phyloP scores from a whole-genome alignment of 2,888 invertebrate species.

The Synanthedon myopaeformis region DNA sequence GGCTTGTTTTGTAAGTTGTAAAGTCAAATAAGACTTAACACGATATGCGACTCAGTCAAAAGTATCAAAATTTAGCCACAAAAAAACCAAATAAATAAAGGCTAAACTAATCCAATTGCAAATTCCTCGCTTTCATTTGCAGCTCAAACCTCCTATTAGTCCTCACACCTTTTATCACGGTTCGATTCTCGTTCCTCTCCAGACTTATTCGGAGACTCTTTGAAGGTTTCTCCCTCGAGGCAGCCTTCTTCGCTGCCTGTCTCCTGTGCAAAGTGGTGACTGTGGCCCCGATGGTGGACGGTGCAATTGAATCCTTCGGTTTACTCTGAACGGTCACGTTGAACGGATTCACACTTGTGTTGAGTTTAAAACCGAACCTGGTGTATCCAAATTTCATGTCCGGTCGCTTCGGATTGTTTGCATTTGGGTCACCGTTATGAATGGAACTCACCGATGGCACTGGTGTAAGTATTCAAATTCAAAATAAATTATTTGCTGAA shows the following conservation, averaged over 20 bases:
- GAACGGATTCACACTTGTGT: conserved; percentile 51
- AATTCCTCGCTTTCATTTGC: conserved; percentile 75
- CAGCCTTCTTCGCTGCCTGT: conserved; percentile 35
- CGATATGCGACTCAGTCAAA: too few species aligned
- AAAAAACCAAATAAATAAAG: too few species aligned
- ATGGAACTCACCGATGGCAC: not conserved
- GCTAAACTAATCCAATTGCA: conserved; percentile 11
- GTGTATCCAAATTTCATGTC: conserved; percentile 41
- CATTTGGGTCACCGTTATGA: conserved; percentile 15
- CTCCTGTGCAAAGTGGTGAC: conserved; percentile 28
- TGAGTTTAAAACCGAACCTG: conserved; percentile 62
- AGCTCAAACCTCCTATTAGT: conserved; percentile 79
- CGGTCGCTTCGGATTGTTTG: conserved; percentile 19
- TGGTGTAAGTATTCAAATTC: not conserved
- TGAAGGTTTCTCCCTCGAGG: conserved; percentile 49
- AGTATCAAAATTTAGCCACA: too few species aligned
- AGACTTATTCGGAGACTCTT: conserved; percentile 21
- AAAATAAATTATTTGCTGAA: too few species aligned
- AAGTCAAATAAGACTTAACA: too few species aligned
- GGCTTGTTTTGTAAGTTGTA: too few species aligned
- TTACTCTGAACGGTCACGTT: conserved; percentile 26
- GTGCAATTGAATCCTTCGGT: too few species aligned
- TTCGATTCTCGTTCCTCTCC: conserved; percentile 49
- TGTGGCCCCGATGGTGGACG: conserved; percentile 26
- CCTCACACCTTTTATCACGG: conserved; percentile 74